phyloP scores from a whole-genome alignment of 2,113 vertebrate species.

The Erythrocercus mccallii region DNA sequence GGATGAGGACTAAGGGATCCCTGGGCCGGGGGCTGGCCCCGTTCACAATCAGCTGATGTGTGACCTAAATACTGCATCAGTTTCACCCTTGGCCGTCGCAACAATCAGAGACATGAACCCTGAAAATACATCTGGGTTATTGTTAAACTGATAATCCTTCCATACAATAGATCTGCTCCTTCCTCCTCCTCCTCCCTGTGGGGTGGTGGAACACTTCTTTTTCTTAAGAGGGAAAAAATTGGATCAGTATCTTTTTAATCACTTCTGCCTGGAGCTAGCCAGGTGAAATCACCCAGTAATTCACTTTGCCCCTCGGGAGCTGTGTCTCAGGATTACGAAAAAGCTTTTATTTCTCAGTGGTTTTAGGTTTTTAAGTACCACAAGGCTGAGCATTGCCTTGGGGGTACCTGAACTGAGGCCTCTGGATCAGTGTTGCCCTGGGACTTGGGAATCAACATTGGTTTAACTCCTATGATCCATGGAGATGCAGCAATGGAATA shows the following conservation, averaged over 20 bases:
- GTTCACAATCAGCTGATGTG: fast-evolving
- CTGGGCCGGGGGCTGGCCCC: fast-evolving
- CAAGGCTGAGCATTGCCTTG: fast-evolving
- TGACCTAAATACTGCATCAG: fast-evolving
- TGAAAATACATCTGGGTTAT: neutral
- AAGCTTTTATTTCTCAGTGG: neutral
- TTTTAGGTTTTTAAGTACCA: neutral
- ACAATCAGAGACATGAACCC: neutral
- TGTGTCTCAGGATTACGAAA: neutral
- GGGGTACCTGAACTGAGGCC: neutral
- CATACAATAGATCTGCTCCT: neutral
- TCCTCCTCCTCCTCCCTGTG: neutral
- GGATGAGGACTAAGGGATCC: neutral
- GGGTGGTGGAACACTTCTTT: neutral
- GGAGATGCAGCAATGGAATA: neutral
- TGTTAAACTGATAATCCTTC: neutral
- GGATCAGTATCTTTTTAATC: conserved; percentile 13
- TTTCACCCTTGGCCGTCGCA: neutral
- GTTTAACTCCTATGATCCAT: neutral
- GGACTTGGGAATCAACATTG: neutral
- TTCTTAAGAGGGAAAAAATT: neutral
- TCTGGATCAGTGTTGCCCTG: neutral
- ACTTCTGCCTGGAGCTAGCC: neutral
- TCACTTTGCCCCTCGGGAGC: neutral
- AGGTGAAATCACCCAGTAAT: neutral